Percentiles rank a stretch among this genome's conserved stretches.
Conservation (phyloP, 2,888 invertebrate species). For the Frankliniella intonsa region DNA sequence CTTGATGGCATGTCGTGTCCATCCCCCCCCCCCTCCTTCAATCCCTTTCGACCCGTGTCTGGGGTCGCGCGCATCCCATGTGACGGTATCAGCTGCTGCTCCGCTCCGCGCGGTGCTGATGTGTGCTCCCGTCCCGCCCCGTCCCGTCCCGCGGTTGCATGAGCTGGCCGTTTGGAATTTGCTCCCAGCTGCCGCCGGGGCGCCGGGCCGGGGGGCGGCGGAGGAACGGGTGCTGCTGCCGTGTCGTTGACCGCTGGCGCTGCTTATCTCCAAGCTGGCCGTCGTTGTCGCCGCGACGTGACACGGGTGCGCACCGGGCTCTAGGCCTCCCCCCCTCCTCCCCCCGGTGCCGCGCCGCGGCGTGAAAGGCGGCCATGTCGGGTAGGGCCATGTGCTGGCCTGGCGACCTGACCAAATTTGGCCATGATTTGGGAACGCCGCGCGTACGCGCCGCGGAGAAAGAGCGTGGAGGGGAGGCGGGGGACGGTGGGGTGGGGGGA, state of each 20-base stretch:
- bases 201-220: background rate
- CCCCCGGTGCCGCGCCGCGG: background rate
- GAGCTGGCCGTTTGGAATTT: background rate
- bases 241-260: background rate
- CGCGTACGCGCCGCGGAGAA: background rate
- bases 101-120: too few relatives aligned
- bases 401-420: conserved; percentile 11
- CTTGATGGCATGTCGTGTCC: background rate
- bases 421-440: background rate
- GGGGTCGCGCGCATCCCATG: too few relatives aligned
- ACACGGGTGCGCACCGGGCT: background rate
- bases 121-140: background rate
- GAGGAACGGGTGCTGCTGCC: background rate
- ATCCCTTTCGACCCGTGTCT: too few relatives aligned
- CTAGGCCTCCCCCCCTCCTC: background rate
- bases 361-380: background rate
- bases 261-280: background rate
- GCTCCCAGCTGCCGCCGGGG: background rate
- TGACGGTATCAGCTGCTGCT: too few relatives aligned
- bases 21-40: too few relatives aligned
- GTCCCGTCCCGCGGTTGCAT: background rate
- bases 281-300: background rate
- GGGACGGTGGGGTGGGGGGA: background rate
- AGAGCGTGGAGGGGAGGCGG: background rate
- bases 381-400: background rate